These are phyloP conservation scores for Apamea anceps DNA, from an alignment of 2,888 invertebrate species.

Conservation along the genomic window DNA sequence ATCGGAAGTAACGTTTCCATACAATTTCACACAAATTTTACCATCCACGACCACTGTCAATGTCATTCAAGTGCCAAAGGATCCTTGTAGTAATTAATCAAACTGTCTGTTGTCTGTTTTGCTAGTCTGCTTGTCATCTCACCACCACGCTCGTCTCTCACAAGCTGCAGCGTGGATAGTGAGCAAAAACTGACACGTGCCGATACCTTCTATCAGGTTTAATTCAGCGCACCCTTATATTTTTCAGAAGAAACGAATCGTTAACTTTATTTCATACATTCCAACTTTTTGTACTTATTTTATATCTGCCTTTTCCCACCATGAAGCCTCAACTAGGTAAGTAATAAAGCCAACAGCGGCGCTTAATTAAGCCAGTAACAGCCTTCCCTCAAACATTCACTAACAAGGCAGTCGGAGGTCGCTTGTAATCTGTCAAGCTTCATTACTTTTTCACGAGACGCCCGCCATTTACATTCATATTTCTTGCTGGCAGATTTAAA, in stretches of 20 bases:
- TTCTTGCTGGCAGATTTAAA: neutral
- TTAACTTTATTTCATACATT: neutral
- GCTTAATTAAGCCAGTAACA: slow-evolving; percentile 33
- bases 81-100: neutral
- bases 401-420: slow-evolving; percentile 48
- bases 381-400: slow-evolving; percentile 29
- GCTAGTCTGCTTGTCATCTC: neutral
- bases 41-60: no score
- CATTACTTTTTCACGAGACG: slow-evolving; percentile 58
- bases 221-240: neutral
- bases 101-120: neutral
- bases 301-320: neutral
- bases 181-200: neutral
- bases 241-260: neutral
- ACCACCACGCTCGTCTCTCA: neutral
- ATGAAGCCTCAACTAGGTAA: neutral
- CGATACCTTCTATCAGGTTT: neutral
- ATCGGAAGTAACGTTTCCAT: neutral
- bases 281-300: neutral
- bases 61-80: no score
- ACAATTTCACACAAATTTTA: no score
- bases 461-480: slow-evolving; percentile 32
- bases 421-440: slow-evolving; percentile 55
- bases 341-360: slow-evolving; percentile 4
- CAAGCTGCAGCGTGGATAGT: neutral